Base-by-base conservation (phyloP, 2,113 vertebrate genomes). In the Malurus cyaneus region DNA sequence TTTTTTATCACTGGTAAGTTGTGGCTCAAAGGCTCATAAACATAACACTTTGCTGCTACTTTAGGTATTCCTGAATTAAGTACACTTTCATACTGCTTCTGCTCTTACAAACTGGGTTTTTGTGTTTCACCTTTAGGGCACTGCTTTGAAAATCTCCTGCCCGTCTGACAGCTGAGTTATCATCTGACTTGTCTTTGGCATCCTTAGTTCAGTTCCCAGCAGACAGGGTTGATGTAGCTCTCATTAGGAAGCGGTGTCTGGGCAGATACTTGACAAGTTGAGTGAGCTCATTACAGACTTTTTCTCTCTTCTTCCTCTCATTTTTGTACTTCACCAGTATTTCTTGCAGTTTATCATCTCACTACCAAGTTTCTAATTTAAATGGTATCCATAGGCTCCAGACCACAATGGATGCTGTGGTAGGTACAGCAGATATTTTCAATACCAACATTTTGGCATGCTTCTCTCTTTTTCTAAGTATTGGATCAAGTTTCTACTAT, bases 101-200 rank as follows among this genome's bases (percentile, higher is more conserved):
- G 53, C 67, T 86, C n/a, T 80, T 61, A 39, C 32, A 78, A 52
- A 66, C 50, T 59, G 52, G 0, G 11, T 54, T 52, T 34, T 73
- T 61, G 67, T 76, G 19, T 73, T 84, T 92, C 36, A 61, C 53
- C 53, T 39, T 47, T 18, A 59, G 66, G 81, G 71, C 57, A 21
- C 26, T 29, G 28, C 39, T 76, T 67, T 76, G 39, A 59, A 91
- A 66, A 39, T 54, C 47, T 77, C 50, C 52, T 44, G 60, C 19
- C 4, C 0, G 0, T 52, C 34, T n/a, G 46, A 60, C 34, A 73
- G 87, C n/a, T 1, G 29, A 28, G 46, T 12, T 53, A 12, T 5
- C 0, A 0, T 28, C 52, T 25, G 46, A 66, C 28, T 77, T 72
- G 77, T 84, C 26, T 31, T 42, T 44, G 59, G 69, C 54, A 60